A percentile compares a stretch with the other conserved stretches of the same genome.
Conservation (phyloP, 2,888 invertebrate genomes). For the Tinea trinotella region DNA sequence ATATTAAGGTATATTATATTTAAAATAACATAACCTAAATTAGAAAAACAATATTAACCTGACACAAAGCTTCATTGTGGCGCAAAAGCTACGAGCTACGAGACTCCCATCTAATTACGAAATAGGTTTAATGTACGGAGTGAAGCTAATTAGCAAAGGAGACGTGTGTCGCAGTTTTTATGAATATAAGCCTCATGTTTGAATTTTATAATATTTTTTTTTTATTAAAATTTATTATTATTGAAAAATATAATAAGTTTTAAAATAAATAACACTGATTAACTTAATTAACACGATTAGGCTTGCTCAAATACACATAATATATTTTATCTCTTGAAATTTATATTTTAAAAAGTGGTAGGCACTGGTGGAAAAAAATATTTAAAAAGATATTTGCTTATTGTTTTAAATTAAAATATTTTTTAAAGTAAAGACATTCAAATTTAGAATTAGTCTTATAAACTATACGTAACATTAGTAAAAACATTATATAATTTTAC, state of each 20-base stretch:
- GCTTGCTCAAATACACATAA: background rate
- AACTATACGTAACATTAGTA: too few species aligned
- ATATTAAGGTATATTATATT: background rate
- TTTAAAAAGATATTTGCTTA: too few species aligned
- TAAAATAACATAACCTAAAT: background rate
- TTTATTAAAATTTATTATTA: too few species aligned
- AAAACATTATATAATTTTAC: too few species aligned
- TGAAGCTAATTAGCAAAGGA: slow-evolving; percentile 41
- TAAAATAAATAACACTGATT: background rate
- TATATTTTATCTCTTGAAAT: too few species aligned
- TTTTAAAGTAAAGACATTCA: too few species aligned
- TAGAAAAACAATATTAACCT: background rate
- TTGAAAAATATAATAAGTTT: too few species aligned
- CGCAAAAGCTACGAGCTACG: background rate
- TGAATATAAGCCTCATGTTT: background rate
- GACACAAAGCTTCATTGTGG: slow-evolving; percentile 6
- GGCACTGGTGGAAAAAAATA: too few species aligned
- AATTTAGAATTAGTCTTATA: too few species aligned
- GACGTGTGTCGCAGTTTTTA: slow-evolving; percentile 10
- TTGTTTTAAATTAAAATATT: too few species aligned
- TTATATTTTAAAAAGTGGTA: too few species aligned
- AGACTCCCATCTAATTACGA: slow-evolving; percentile 54
- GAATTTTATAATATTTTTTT: too few species aligned
- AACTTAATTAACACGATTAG: background rate
- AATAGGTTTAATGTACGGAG: slow-evolving; percentile 56